Conservation (phyloP, 2,888 invertebrate genomes). For the Lasioglossum oenotherae region DNA sequence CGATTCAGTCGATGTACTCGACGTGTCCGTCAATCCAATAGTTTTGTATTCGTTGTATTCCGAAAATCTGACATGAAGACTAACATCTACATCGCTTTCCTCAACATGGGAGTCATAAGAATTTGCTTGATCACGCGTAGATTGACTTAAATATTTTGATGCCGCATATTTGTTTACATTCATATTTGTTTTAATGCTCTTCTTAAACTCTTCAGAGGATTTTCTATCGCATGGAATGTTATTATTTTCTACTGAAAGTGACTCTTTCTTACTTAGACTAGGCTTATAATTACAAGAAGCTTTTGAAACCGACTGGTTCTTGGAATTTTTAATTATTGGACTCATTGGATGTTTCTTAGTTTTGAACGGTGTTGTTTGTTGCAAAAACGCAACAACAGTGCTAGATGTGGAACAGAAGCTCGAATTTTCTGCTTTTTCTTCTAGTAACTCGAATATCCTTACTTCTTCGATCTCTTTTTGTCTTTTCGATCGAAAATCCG, state of each 20-base stretch:
- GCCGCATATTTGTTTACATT: background rate
- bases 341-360: constrained; percentile 30
- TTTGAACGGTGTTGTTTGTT: constrained; percentile 81
- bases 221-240: background rate
- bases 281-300: constrained; percentile 23
- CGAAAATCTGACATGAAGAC: constrained; percentile 82
- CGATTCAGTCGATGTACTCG: constrained; percentile 76
- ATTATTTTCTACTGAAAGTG: constrained; percentile 12
- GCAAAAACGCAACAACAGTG: constrained; percentile 86
- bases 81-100: constrained; percentile 56
- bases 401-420: constrained; percentile 90
- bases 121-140: constrained; percentile 11
- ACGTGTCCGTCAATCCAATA: constrained; percentile 78
- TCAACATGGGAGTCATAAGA: constrained; percentile 23
- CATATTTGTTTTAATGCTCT: background rate
- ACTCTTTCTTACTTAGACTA: background rate
- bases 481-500: constrained; percentile 78
- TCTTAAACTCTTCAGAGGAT: background rate
- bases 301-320: constrained; percentile 26
- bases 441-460: constrained; percentile 91
- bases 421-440: constrained; percentile 89
- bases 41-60: constrained; percentile 82
- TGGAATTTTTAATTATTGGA: constrained; percentile 24
- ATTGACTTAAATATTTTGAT: constrained; percentile 25
- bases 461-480: constrained; percentile 88